Evolutionary conservation across 2,888 invertebrate species (phyloP).

Genomic region (Macrophya annulata): DNA sequence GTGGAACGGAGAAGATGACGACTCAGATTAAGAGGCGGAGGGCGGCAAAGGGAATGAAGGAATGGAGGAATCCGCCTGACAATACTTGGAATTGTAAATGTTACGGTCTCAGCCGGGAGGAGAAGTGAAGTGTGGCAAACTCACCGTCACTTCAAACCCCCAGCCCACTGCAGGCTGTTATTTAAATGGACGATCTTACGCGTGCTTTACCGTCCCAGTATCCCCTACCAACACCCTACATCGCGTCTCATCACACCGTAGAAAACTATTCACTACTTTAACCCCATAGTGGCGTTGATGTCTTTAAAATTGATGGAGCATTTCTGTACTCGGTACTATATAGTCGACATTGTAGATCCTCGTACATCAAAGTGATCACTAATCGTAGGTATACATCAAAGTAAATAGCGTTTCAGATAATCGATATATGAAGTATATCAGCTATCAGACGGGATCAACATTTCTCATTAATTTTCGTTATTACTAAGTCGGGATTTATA

Average conservation of each 20-base stretch:
- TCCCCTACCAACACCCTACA: not conserved
- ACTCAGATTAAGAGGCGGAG: conserved; percentile 45
- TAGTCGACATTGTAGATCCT: not conserved
- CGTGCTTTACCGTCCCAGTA: conserved; percentile 33
- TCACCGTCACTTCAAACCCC: conserved; percentile 29
- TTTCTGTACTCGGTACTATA: not conserved
- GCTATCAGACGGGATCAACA: not conserved
- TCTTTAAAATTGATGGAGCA: not conserved
- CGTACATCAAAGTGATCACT: not conserved
- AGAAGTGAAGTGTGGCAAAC: conserved; percentile 50
- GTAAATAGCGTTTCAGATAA: not conserved
- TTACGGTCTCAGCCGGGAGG: conserved; percentile 30
- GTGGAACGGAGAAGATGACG: conserved; percentile 46
- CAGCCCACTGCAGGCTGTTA: conserved; percentile 36
- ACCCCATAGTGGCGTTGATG: conserved; percentile 18
- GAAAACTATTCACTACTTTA: conserved; percentile 39
- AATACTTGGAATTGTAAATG: conserved; percentile 53
- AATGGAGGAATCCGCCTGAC: conserved; percentile 45
- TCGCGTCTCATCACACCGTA: conserved; percentile 37
- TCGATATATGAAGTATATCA: not conserved
- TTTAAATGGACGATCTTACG: conserved; percentile 52
- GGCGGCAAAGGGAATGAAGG: conserved; percentile 37
- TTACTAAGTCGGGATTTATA: not conserved
- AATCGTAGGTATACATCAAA: not conserved
- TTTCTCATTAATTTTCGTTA: not conserved